Base-by-base conservation (phyloP, 2,888 invertebrate genomes). In the Drosophila atroscutellata region DNA sequence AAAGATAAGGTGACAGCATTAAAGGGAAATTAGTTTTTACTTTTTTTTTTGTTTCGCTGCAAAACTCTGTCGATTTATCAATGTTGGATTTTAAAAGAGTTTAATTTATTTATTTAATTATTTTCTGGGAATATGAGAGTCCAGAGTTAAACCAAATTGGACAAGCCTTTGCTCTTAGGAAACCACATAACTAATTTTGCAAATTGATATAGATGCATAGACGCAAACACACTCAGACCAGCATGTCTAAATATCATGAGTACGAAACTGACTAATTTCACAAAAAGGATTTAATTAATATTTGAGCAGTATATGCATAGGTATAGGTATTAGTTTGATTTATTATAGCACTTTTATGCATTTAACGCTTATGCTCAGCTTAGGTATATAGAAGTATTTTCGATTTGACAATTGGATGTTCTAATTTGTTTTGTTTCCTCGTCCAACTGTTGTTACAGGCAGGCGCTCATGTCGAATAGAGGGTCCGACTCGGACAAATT, bases 381-480 rank as follows among this genome's bases (percentile, higher is more conserved):
- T 26, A 26, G 20, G 13, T 28, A 8, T n/a, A 8, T 28, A 6
- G 3, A 39, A 42, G 18, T 6, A 36, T n/a, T 47, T 59, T 59
- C 28, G 1, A 11, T 15, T 37, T 37, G 83, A 90, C 87, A 83
- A 79, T 85, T 89, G 91, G 91, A 93, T 92, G 90, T 92, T 92
- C 93, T 92, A 92, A 92, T 92, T 90, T 91, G 91, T 86, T 85
- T 87, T 42, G 80, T 80, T 86, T 56, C 81, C 77, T 90, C 88
- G 88, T 79, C 84, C 91, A 86, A 93, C 91, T 93, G 93, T 93
- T 93, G 93, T 93, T 93, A 93, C 95, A 97, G 97, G 94, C 97
- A 97, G 94, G 96, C 97, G 80, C 89, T 93, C 65, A 93, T 93
- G 91, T 93, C 93, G 68, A 93, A 93, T 78, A 92, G 93, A 85